Evolutionary conservation across 2,888 invertebrate species (phyloP), one percentile per base, ranked within the genome.

Genomic region (Cryptus armator): DNA sequence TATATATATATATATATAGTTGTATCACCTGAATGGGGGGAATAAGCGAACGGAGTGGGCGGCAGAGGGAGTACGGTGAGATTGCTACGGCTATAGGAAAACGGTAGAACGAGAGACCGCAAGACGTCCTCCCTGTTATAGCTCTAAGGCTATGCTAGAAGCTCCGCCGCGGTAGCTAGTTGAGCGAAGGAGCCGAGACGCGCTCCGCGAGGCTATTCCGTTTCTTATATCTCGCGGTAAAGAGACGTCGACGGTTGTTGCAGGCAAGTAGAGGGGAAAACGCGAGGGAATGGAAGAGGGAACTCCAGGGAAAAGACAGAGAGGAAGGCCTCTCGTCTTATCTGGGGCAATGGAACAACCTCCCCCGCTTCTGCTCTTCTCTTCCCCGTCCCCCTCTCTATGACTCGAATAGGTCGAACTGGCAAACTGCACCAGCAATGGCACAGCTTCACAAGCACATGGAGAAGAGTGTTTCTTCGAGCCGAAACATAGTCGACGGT

Each of bases 331-430:
- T 56, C 67, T 48, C 85, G 84, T 87, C 86, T 89, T 90, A 91
- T 91, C 90, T 91, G 88, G 91, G 90, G 87, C 91, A 91, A 91
- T 90, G 88, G 91, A 89, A 88, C 91, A 88, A 85, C 86, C 89
- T 84, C 87, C 86, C 81, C 76, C 80, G 74, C 79, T 37, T 43
- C 70, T 79, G 74, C 53, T 83, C 46, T 59, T 83, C 46, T 59
- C 64, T 19, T 53, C 19, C 67, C 44, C 71, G 46, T 12, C 19
- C 44, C 72, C 67, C 16, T 37, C 56, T 75, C 46, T 66, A 80
- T 78, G 70, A 24, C 68, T 80, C 71, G 24, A 68, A 84, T 86
- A 83, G 77, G 78, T 79, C 78, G 83, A 62, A 75, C 75, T 76
- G 70, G 75, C 85, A 72, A 85, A 85, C 78, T 83, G 79, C 85